A percentile compares a stretch with the other conserved stretches of the same genome.
Evolutionary conservation across 2,888 invertebrate genomes (phyloP).

Genomic region (Drosophila kuntzei): DNA sequence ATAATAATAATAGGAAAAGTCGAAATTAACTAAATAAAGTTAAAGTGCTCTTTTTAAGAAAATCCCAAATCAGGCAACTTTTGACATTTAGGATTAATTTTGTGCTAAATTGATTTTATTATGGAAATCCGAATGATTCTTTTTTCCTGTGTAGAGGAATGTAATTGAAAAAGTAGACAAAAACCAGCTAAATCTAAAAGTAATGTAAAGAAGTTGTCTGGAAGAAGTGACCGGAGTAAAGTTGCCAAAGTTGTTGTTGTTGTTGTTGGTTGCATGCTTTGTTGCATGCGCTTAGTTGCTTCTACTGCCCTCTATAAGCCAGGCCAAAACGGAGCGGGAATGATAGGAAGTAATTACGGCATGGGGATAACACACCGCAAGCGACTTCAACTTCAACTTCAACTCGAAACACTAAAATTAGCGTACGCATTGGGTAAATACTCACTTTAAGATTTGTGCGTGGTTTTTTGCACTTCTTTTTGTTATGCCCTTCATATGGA

Average conservation of each 20-base stretch:
- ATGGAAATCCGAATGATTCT: background rate
- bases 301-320: constrained; percentile 44
- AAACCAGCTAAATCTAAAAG: background rate
- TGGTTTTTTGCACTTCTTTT: constrained; percentile 29
- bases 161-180: constrained; percentile 37
- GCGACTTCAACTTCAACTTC: constrained; percentile 23
- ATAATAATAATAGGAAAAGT: too few species aligned
- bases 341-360: constrained; percentile 54
- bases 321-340: constrained; percentile 1
- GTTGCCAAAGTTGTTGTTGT: constrained; percentile 6
- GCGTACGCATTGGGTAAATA: constrained; percentile 62
- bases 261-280: constrained; percentile 11
- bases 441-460: constrained; percentile 61
- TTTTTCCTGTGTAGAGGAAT: constrained; percentile 3
- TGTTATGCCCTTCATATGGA: background rate
- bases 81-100: background rate
- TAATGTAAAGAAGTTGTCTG: constrained; percentile 21
- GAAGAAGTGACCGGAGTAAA: background rate
- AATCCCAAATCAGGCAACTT: background rate
- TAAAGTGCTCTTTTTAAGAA: too few species aligned
- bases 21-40: too few species aligned
- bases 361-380: constrained; percentile 26
- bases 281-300: constrained; percentile 8
- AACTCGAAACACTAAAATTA: constrained; percentile 44
- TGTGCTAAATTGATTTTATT: background rate